Evolutionary conservation across 2,888 invertebrate genomes (phyloP).

Genomic region (Mesodorylaimus sp.): DNA sequence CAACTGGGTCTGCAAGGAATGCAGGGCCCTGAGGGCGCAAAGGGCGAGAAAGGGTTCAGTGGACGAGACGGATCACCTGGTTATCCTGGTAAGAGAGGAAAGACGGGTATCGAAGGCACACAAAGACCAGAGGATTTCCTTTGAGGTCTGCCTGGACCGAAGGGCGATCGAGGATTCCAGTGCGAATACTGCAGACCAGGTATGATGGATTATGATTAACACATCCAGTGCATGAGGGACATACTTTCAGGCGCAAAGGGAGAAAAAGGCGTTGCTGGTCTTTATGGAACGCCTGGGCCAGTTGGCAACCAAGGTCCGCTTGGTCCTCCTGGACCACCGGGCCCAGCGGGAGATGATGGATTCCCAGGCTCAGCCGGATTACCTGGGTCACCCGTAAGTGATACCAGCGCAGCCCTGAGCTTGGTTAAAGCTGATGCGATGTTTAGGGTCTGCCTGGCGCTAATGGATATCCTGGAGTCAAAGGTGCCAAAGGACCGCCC

Average conservation of each 20-base stretch:
- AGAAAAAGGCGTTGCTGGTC: constrained; percentile 10
- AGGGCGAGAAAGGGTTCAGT: constrained; percentile 49
- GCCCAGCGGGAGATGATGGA: constrained; percentile 10
- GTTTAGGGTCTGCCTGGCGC: no score
- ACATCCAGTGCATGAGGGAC: no score
- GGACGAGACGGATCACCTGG: constrained; percentile 50
- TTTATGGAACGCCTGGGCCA: constrained; percentile 16
- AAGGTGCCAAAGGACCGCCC: no score
- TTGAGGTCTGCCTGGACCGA: constrained; percentile 22
- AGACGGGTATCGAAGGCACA: no score
- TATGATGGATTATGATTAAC: no score
- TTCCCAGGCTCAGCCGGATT: constrained; percentile 26
- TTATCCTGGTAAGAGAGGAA: constrained; percentile 32
- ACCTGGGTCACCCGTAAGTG: no score
- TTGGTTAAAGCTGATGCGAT: no score
- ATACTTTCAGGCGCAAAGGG: constrained; percentile 15
- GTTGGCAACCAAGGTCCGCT: constrained; percentile 11
- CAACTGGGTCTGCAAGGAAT: constrained; percentile 32
- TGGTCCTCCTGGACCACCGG: constrained; percentile 15
- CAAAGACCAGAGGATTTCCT: no score
- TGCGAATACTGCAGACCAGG: constrained; percentile 13
- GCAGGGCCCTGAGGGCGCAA: constrained; percentile 24
- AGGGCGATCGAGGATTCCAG: constrained; percentile 19
- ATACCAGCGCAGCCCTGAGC: no score
- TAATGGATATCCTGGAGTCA: no score